Evolutionary conservation across 53 echinoderm and acorn worm genomes (phyloP).

Genomic region (Actinopyga echinites): DNA sequence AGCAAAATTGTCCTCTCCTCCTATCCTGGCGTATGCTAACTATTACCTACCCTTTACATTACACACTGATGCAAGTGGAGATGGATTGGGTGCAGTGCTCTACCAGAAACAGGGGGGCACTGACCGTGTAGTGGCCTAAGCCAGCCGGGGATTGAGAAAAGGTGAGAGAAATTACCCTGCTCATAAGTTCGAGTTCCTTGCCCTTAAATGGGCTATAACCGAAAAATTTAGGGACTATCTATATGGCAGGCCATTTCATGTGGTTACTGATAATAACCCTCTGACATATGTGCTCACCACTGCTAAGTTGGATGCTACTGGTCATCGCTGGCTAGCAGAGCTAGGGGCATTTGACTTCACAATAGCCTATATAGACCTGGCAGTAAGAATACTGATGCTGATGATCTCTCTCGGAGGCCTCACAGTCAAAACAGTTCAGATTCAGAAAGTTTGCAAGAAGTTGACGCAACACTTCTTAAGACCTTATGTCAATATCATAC

Average conservation of each 20-base stretch:
- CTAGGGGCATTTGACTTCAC: neutral
- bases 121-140: slow-evolving; percentile 1
- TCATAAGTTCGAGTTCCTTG: too few species aligned
- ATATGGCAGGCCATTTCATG: neutral
- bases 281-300: too few species aligned
- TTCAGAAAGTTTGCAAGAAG: too few species aligned
- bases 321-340: neutral
- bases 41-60: neutral
- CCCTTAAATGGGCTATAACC: slow-evolving; percentile 25
- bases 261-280: too few species aligned
- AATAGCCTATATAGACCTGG: neutral
- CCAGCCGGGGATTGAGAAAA: neutral
- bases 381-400: neutral
- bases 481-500: neutral
- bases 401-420: neutral
- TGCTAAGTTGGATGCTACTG: too few species aligned
- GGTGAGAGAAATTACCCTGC: slow-evolving; percentile 2
- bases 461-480: neutral
- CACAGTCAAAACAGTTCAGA: too few species aligned
- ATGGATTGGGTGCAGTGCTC: slow-evolving; percentile 17
- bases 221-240: slow-evolving; percentile 31
- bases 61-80: too few species aligned
- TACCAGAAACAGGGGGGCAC: neutral
- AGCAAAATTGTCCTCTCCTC: neutral
- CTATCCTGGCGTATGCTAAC: neutral